Percentiles rank a stretch among this genome's conserved stretches.
phyloP scores from a whole-genome alignment of 1,140 invertebrate species.

The Platyura marginata region DNA sequence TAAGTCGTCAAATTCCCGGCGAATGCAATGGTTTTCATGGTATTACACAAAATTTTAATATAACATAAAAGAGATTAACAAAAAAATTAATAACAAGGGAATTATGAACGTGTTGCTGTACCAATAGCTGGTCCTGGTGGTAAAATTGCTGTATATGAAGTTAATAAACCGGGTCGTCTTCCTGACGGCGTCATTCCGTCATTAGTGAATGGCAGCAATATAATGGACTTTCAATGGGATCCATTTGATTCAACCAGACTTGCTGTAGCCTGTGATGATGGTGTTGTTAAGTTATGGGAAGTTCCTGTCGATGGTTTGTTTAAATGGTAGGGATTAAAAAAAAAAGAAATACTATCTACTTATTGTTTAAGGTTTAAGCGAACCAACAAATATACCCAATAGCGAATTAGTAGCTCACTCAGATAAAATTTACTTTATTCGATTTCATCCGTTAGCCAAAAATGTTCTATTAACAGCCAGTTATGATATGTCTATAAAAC shows the following conservation, averaged over 20 bases:
- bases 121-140: conserved; percentile 76
- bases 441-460: conserved; percentile 74
- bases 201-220: conserved; percentile 69
- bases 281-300: conserved; percentile 71
- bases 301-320: conserved; percentile 41
- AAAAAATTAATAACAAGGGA: conserved; percentile 36
- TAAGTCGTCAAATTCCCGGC: conserved; percentile 78
- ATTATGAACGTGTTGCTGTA: conserved; percentile 66
- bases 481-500: conserved; percentile 74
- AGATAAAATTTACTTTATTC: conserved; percentile 82
- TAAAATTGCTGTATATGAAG: conserved; percentile 71
- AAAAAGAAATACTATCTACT: neutral
- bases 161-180: conserved; percentile 52
- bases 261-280: conserved; percentile 78
- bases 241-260: conserved; percentile 66
- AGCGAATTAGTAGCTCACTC: conserved; percentile 58
- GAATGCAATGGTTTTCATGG: conserved; percentile 87
- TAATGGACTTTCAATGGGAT: conserved; percentile 89
- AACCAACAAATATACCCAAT: conserved; percentile 33
- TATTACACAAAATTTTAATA: conserved; percentile 26
- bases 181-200: conserved; percentile 61
- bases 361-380: too few relatives aligned
- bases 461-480: conserved; percentile 72
- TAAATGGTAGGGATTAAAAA: conserved; percentile 5
- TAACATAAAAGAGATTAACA: neutral